Evolutionary conservation across 35 echinoderm and acorn worm genomes (phyloP).

Genomic region (Lytechinus variegatus): DNA sequence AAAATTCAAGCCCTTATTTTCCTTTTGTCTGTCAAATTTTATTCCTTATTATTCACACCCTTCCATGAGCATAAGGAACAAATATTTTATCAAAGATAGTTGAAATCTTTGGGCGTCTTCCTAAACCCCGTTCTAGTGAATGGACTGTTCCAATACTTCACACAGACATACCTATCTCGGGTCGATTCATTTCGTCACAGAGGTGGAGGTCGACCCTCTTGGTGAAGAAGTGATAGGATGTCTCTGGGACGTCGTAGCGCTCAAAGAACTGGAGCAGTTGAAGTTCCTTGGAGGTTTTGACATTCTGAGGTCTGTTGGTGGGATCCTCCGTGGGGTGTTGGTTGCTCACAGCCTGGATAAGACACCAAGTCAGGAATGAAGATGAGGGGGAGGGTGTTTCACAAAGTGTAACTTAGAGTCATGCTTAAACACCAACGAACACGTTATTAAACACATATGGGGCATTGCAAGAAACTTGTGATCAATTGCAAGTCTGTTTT

Average conservation of each 20-base stretch:
- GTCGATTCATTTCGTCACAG: slow-evolving; percentile 96
- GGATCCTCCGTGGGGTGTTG: slow-evolving; percentile 61
- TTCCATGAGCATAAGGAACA: slow-evolving; percentile 61
- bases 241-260: slow-evolving; percentile 87
- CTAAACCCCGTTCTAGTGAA: background rate
- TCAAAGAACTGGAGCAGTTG: slow-evolving; percentile 91
- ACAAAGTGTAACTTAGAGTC: too few species aligned
- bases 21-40: too few species aligned
- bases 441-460: too few species aligned
- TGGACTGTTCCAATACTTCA: background rate
- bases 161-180: slow-evolving; percentile 71
- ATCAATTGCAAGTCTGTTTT: too few species aligned
- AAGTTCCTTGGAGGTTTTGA: slow-evolving; percentile 73
- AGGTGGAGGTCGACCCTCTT: slow-evolving; percentile 88
- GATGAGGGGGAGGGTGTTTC: too few species aligned
- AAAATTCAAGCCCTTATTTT: background rate
- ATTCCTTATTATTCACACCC: too few species aligned
- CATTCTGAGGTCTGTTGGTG: slow-evolving; percentile 55
- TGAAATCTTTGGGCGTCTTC: background rate
- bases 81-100: slow-evolving; percentile 66
- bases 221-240: slow-evolving; percentile 92
- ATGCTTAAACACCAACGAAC: too few species aligned
- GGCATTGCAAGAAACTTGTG: too few species aligned
- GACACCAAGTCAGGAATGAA: background rate
- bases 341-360: slow-evolving; percentile 12